Conservation (phyloP, 2,113 vertebrate genomes). For the Arizona elegans region DNA sequence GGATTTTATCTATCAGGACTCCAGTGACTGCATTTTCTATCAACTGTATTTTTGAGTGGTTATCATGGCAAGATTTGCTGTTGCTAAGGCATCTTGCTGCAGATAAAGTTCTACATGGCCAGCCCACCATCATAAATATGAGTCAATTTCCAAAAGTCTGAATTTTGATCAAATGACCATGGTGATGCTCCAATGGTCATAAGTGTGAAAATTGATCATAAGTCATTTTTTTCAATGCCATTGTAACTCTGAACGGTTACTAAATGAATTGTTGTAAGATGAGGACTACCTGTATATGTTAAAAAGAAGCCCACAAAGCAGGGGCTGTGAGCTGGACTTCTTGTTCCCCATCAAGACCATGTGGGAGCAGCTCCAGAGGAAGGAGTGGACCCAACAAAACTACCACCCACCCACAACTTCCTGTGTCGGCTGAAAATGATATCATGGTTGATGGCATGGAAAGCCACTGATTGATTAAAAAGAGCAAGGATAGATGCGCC, state of each 20-base stretch:
- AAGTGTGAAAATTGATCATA: background rate
- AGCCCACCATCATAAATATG: background rate
- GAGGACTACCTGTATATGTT: background rate
- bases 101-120: background rate
- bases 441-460: background rate
- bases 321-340: background rate
- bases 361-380: background rate
- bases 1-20: background rate
- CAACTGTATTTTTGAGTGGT: background rate
- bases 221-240: background rate
- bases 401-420: background rate
- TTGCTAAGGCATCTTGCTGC: background rate
- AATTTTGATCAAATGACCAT: background rate
- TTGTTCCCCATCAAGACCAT: background rate
- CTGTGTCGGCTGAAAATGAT: background rate
- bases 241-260: background rate
- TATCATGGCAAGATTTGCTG: background rate
- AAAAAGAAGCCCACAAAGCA: background rate
- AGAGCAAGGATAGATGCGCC: background rate
- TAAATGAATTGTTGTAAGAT: background rate
- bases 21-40: background rate
- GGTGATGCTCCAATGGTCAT: background rate
- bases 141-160: background rate
- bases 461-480: background rate
- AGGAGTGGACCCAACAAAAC: background rate